These are phyloP conservation scores for Amphipyra berbera DNA, from an alignment of 2,888 invertebrate species.

Conservation along the genomic window DNA sequence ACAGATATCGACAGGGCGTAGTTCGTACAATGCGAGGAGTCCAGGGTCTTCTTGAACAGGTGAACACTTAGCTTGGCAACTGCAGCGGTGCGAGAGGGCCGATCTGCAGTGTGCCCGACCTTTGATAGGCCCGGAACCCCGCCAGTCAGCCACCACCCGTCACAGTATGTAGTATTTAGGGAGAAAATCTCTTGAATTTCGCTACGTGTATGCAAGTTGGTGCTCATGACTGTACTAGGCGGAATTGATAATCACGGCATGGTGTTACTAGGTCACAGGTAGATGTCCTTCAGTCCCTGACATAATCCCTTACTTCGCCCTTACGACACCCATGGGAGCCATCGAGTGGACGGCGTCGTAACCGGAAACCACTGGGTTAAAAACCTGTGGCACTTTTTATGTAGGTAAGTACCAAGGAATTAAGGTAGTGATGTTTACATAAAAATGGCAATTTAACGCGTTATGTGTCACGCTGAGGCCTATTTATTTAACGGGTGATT, in stretches of 20 bases:
- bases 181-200: no score
- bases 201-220: no score
- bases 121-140: no score
- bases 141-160: no score
- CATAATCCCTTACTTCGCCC: conserved; percentile 46
- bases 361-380: conserved; percentile 16
- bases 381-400: conserved; percentile 38
- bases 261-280: conserved; percentile 39
- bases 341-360: conserved; percentile 8
- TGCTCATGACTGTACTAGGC: no score
- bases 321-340: conserved; percentile 42
- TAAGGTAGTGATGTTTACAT: conserved; percentile 20
- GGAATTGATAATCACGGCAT: conserved; percentile 28
- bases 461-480: background rate
- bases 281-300: conserved; percentile 14
- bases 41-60: no score
- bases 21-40: no score
- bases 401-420: conserved; percentile 17
- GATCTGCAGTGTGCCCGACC: no score
- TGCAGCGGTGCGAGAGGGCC: no score
- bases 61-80: no score
- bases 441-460: conserved; percentile 13
- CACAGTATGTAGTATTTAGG: no score
- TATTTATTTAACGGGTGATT: background rate
- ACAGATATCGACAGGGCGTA: no score